A percentile compares a stretch with the other conserved stretches of the same genome.
Conservation (phyloP, 2,113 vertebrate species). For the Brachyhypopomus occidentalis region DNA sequence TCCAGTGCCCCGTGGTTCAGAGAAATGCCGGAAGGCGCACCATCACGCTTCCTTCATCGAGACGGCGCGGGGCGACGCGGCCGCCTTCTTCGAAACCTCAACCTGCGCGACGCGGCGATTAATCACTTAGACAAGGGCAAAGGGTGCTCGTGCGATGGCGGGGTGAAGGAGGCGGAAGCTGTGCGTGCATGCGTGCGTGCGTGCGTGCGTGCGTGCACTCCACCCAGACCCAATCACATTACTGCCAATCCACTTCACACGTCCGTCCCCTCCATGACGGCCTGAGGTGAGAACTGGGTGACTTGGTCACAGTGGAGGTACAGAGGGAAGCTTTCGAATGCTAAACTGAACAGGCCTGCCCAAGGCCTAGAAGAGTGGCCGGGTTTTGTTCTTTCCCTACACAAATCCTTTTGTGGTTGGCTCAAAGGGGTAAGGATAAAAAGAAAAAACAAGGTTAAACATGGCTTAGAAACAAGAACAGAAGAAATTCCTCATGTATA, state of each 20-base stretch:
- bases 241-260: slow-evolving; percentile 13
- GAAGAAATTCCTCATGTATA: slow-evolving; percentile 7
- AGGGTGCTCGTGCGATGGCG: slow-evolving; percentile 3
- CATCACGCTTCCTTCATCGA: slow-evolving; percentile 11
- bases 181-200: not conserved
- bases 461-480: not conserved
- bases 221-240: slow-evolving; percentile 14
- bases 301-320: not conserved
- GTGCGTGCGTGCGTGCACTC: not conserved
- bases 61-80: slow-evolving; percentile 22
- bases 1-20: slow-evolving; percentile 18
- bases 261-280: not conserved
- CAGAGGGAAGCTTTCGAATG: not conserved
- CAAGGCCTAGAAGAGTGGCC: not conserved
- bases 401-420: not conserved
- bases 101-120: slow-evolving; percentile 41
- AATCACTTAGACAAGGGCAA: slow-evolving; percentile 46
- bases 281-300: not conserved
- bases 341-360: not conserved
- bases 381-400: not conserved
- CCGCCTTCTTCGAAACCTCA: slow-evolving; percentile 33
- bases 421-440: not conserved
- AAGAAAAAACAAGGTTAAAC: not conserved
- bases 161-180: slow-evolving; percentile 3
- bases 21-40: slow-evolving; percentile 5